Evolutionary conservation across 2,797 vertebrate genomes (phyloP).

Genomic region (Masticophis lateralis): DNA sequence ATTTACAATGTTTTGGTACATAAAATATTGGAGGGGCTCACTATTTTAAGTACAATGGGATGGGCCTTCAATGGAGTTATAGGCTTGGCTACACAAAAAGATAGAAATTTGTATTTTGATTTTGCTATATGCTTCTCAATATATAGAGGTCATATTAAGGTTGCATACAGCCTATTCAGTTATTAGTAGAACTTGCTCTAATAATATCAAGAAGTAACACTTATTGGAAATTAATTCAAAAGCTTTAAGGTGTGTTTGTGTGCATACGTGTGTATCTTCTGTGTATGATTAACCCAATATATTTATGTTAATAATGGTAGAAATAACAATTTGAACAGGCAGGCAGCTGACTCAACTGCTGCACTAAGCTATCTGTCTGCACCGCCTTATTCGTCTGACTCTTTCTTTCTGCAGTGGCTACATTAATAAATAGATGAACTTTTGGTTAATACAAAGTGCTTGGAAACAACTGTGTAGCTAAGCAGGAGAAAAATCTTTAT

Average conservation of each 20-base stretch:
- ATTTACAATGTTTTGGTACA: background rate
- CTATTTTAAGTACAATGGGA: background rate
- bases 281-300: background rate
- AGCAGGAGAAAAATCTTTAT: background rate
- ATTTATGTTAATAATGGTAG: background rate
- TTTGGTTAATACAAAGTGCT: background rate
- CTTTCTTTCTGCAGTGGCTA: background rate
- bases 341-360: background rate
- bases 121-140: background rate
- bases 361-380: background rate
- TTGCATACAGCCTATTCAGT: background rate
- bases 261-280: background rate
- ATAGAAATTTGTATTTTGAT: background rate
- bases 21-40: background rate
- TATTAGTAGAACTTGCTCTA: background rate
- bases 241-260: background rate
- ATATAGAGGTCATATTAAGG: background rate
- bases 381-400: background rate
- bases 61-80: background rate
- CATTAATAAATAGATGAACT: background rate
- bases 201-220: background rate
- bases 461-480: background rate
- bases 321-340: background rate
- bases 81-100: background rate
- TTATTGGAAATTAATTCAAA: background rate